A percentile compares a stretch with the other conserved stretches of the same genome.
Evolutionary conservation across 1,140 invertebrate species (phyloP).

Genomic region (Steinernema khuongi): DNA sequence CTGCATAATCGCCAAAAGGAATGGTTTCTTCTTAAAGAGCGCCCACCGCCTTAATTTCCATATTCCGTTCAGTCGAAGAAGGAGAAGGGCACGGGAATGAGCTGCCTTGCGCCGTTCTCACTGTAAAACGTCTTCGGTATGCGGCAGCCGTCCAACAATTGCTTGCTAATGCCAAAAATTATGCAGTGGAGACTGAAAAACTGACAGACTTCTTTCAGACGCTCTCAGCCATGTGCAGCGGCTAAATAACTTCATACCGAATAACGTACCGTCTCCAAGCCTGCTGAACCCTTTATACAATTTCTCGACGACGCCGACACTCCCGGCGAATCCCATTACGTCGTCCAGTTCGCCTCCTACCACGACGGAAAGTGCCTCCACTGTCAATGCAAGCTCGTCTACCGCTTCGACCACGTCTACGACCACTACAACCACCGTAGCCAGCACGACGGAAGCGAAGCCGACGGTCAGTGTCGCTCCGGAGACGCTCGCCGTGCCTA

Average conservation of each 20-base stretch:
- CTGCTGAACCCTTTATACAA: background rate
- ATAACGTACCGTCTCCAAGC: background rate
- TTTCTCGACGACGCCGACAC: background rate
- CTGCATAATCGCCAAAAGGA: too few relatives aligned
- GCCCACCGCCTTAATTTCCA: too few relatives aligned
- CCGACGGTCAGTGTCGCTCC: background rate
- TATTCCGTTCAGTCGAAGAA: too few relatives aligned
- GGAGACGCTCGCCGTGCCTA: background rate
- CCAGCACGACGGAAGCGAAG: background rate
- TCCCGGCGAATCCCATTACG: background rate
- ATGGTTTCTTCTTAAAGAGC: too few relatives aligned
- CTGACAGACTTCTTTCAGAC: background rate
- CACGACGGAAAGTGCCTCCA: background rate
- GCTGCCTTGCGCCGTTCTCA: too few relatives aligned
- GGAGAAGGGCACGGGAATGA: too few relatives aligned
- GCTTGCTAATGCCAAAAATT: too few relatives aligned
- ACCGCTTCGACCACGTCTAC: background rate
- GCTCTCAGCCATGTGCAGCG: background rate
- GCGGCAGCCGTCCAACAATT: too few relatives aligned
- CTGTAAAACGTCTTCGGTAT: too few relatives aligned
- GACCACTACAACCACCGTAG: background rate
- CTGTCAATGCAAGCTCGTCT: background rate
- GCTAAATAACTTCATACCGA: slow-evolving; percentile 3
- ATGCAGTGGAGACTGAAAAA: too few relatives aligned
- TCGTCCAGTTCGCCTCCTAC: background rate